Evolutionary conservation across 2,797 vertebrate genomes (phyloP), one percentile per base, ranked within the genome.

Genomic region (Rhabdomys pumilio): DNA sequence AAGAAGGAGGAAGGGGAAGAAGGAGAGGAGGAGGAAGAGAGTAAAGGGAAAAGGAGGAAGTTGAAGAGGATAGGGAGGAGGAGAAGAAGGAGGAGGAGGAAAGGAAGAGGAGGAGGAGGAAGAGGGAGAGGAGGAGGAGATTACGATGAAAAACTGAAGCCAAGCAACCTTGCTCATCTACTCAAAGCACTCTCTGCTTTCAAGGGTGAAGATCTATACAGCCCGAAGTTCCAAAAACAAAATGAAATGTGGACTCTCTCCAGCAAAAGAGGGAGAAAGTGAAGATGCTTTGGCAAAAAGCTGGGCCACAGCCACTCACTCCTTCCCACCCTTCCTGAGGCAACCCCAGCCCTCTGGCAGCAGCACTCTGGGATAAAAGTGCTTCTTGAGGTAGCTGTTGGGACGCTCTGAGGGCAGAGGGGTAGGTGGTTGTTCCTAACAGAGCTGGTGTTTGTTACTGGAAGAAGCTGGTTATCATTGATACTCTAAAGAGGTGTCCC

Each of bases 181-280:
- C 1, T 24, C 26, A 20, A 34, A 67, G 0, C 6, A 14, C 6
- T 1, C 1, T 13, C 73, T 1, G 14, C 72, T 65, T 19, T 8
- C 1, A 15, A 6, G 69, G 34, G 2, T 13, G 1, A 4, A 1
- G 11, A 8, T 29, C 29, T 29, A 0, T 0, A 1, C 1, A 38
- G n/a, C 44, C 34, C 94, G 17, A 9, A 44, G 73, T 5, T 0
- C 13, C 41, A 1, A 24, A 6, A 11, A 19, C 9, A 6, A 59
- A 31, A 34, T 1, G 20, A 41, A 4, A 0, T 3, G 19, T 34
- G 63, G 50, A 34, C 5, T 6, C 11, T 0, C 31, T 10, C 67
- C 67, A 13, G 14, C 3, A 0, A 10, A 17, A 24, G 22, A 2
- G 26, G 3, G 0, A 41, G 14, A 0, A 0, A 4, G 29, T 3